A percentile compares a stretch with the other conserved stretches of the same genome.
These are phyloP conservation scores for Apoderus coryli DNA, from an alignment of 2,888 invertebrate genomes.

Conservation along the genomic window DNA sequence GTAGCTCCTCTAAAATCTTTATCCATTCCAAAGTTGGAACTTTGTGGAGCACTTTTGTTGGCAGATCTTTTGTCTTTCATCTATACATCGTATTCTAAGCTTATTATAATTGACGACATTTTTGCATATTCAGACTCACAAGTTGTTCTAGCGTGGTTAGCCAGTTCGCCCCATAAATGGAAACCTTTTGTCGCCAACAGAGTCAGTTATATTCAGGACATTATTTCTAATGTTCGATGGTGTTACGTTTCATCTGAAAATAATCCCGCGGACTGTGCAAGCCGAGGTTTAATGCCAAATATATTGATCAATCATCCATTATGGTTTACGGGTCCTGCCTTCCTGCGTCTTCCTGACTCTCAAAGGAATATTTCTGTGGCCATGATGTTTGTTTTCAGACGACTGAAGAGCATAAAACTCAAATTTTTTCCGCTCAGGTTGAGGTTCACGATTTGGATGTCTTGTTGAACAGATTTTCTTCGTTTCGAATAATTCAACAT, in stretches of 20 bases:
- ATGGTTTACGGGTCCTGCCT: slow-evolving; percentile 8
- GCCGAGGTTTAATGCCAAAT: slow-evolving; percentile 10
- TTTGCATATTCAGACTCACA: slow-evolving; percentile 12
- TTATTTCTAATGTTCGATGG: slow-evolving; percentile 6
- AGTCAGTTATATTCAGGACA: slow-evolving; percentile 9
- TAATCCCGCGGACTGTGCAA: slow-evolving; percentile 11
- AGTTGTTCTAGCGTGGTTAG: slow-evolving; percentile 11
- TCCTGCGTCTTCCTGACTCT: background rate
- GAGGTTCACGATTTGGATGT: background rate
- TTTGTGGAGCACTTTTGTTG: slow-evolving; percentile 11
- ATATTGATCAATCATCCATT: slow-evolving; percentile 5
- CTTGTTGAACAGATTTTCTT: slow-evolving; percentile 2
- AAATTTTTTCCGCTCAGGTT: slow-evolving; percentile 1
- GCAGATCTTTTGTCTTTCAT: slow-evolving; percentile 7
- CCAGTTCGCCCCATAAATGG: slow-evolving; percentile 12
- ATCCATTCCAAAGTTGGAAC: slow-evolving; percentile 12
- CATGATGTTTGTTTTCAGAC: no score
- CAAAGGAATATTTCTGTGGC: no score
- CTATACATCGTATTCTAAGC: background rate
- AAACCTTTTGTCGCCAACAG: slow-evolving; percentile 13
- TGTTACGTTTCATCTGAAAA: slow-evolving; percentile 6
- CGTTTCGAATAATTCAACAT: slow-evolving; percentile 3
- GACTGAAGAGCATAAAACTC: slow-evolving; percentile 1
- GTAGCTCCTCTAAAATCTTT: slow-evolving; percentile 10
- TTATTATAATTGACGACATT: slow-evolving; percentile 4